Conservation (phyloP, 2,797 vertebrate species). For the Danio aesculapii region DNA sequence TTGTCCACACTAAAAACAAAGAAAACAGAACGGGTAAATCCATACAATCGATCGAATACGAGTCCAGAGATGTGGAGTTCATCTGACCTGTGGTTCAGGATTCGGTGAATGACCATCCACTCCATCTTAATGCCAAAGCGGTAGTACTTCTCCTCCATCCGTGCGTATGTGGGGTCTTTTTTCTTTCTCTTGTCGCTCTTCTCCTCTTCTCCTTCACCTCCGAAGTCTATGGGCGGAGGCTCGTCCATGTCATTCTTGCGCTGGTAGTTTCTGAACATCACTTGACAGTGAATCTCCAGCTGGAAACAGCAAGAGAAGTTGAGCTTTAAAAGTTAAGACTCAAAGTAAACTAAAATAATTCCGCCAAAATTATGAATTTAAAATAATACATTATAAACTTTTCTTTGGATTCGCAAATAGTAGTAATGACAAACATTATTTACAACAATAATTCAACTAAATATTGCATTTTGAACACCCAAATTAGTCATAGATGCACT, state of each 20-base stretch:
- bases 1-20: slow-evolving; percentile 86
- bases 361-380: neutral
- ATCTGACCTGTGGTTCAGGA: slow-evolving; percentile 94
- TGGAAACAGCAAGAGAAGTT: slow-evolving; percentile 59
- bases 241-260: slow-evolving; percentile 99
- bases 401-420: neutral
- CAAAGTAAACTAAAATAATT: neutral
- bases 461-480: no score
- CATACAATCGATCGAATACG: neutral
- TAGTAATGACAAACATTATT: no score
- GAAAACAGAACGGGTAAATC: neutral
- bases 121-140: slow-evolving; percentile 97
- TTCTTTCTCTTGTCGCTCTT: slow-evolving; percentile 92
- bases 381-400: neutral
- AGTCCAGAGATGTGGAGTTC: neutral
- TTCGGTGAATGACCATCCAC: slow-evolving; percentile 96
- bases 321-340: neutral
- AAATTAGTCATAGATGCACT: no score
- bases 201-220: slow-evolving; percentile 88
- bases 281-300: slow-evolving; percentile 96
- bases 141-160: slow-evolving; percentile 95
- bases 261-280: slow-evolving; percentile 98
- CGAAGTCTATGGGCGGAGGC: slow-evolving; percentile 89
- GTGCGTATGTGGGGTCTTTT: slow-evolving; percentile 93
- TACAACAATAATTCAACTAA: no score